Evolutionary conservation across 2,797 vertebrate species (phyloP).

Genomic region (Onychomys torridus): DNA sequence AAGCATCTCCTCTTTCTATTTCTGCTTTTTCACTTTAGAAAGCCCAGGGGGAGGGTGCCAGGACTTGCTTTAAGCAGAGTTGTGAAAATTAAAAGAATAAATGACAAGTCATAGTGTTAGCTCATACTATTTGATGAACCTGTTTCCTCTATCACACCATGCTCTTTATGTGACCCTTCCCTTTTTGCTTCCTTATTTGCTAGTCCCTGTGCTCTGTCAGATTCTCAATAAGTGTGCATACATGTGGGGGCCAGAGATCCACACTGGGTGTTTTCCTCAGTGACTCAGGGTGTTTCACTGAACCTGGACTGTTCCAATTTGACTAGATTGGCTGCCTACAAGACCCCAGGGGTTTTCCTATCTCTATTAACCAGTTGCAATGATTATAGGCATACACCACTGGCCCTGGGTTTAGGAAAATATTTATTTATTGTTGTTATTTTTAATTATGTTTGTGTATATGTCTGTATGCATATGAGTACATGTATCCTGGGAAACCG

Average conservation of each 20-base stretch:
- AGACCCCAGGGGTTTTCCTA: not conserved
- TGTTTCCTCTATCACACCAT: not conserved
- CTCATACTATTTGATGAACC: not conserved
- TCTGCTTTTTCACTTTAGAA: not conserved
- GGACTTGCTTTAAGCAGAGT: not conserved
- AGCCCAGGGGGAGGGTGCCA: no score
- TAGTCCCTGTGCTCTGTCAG: not conserved
- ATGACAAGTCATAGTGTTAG: not conserved
- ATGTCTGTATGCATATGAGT: not conserved
- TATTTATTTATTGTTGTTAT: not conserved
- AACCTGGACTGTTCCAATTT: not conserved
- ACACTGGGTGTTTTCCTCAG: not conserved
- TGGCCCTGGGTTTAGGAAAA: not conserved
- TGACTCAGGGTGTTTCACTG: not conserved
- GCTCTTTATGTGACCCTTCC: not conserved
- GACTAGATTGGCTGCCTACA: not conserved
- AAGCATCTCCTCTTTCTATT: not conserved
- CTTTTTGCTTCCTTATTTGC: not conserved
- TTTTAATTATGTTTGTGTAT: not conserved
- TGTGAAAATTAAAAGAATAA: not conserved
- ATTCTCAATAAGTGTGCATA: not conserved
- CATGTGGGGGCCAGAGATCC: not conserved
- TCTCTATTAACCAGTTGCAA: not conserved
- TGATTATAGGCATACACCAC: not conserved
- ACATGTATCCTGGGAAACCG: not conserved